A percentile compares a stretch with the other conserved stretches of the same genome.
Evolutionary conservation across 2,113 vertebrate genomes (phyloP).

Genomic region (Chiloscyllium plagiosum): DNA sequence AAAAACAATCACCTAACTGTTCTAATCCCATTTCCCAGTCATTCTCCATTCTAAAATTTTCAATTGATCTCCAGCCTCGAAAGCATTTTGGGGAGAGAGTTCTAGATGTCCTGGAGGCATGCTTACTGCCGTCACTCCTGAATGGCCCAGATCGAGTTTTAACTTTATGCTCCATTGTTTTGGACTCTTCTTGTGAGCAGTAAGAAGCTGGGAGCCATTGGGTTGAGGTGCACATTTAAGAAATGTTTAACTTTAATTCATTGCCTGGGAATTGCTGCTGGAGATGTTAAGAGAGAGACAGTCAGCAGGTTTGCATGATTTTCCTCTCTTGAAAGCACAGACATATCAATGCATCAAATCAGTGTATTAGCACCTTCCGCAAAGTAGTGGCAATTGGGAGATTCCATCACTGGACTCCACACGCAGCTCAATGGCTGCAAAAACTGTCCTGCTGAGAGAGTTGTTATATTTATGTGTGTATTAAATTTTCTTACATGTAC

Average conservation of each 20-base stretch:
- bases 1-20: no score
- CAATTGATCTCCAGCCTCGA: not conserved
- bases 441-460: no score
- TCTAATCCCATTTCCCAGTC: not conserved
- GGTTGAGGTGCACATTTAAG: not conserved
- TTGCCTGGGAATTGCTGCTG: not conserved
- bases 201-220: not conserved
- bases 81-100: not conserved
- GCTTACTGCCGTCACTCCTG: not conserved
- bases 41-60: not conserved
- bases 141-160: not conserved
- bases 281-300: not conserved
- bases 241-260: not conserved
- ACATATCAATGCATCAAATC: not conserved
- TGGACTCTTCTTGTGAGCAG: not conserved
- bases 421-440: no score
- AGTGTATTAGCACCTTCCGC: not conserved
- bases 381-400: not conserved
- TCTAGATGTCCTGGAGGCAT: not conserved
- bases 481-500: no score
- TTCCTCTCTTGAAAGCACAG: not conserved
- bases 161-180: not conserved
- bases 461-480: no score
- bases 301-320: not conserved
- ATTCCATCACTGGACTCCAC: not conserved